Conservation (phyloP, 53 echinoderm and acorn worm species). For the Paracentrotus lividus region DNA sequence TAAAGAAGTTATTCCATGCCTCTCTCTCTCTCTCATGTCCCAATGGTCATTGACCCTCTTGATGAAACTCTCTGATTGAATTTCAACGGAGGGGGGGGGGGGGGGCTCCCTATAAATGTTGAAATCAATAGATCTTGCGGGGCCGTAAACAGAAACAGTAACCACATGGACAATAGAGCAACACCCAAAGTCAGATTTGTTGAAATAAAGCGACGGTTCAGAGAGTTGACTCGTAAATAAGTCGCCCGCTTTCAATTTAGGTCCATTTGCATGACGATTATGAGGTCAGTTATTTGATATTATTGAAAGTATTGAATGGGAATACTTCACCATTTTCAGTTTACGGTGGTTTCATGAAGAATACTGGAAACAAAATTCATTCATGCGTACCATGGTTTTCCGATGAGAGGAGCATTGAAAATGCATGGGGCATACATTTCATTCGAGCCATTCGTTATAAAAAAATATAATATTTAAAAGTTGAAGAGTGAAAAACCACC, state of each 20-base stretch:
- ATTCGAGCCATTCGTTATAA: too few relatives aligned
- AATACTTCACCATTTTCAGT: neutral
- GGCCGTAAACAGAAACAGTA: conserved; percentile 50
- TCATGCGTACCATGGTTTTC: neutral
- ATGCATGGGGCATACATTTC: too few relatives aligned
- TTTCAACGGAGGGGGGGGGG: conserved; percentile 20
- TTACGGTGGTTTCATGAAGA: neutral
- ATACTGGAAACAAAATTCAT: neutral
- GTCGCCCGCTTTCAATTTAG: conserved; percentile 14
- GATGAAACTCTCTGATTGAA: conserved; percentile 43
- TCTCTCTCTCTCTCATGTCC: neutral
- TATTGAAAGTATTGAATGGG: neutral
- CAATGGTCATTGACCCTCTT: neutral
- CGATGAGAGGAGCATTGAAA: neutral
- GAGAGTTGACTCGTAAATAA: conserved; percentile 18
- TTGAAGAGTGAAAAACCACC: too few relatives aligned
- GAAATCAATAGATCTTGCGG: conserved; percentile 58
- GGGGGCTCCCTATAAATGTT: conserved; percentile 44
- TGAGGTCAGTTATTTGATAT: conserved; percentile 28
- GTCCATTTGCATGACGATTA: neutral
- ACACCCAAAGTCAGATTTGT: conserved; percentile 49
- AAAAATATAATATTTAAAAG: too few relatives aligned
- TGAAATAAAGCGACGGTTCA: conserved; percentile 47
- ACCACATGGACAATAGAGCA: conserved; percentile 19
- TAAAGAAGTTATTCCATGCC: neutral